phyloP scores from a whole-genome alignment of 2,113 vertebrate genomes.

The Nycticryphes semicollaris region DNA sequence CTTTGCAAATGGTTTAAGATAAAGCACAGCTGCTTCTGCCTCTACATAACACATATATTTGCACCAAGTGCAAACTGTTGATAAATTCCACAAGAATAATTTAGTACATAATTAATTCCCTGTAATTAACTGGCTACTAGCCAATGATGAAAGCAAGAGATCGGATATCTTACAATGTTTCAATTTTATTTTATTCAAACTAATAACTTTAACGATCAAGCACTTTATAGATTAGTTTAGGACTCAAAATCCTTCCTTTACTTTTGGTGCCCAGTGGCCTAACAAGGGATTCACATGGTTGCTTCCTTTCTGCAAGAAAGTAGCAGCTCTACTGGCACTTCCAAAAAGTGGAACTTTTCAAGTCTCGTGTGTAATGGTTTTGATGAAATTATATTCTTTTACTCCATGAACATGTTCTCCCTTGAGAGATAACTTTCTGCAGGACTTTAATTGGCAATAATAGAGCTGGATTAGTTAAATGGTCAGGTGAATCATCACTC shows the following conservation, averaged over 20 bases:
- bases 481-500: background rate
- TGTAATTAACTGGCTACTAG: slow-evolving; percentile 23
- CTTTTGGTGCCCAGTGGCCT: background rate
- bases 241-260: background rate
- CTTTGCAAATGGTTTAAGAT: background rate
- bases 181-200: background rate
- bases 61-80: background rate
- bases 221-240: background rate
- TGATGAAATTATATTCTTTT: background rate
- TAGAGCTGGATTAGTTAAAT: background rate
- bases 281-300: background rate
- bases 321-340: background rate
- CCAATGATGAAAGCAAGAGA: background rate
- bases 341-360: background rate
- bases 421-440: background rate
- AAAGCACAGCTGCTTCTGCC: background rate
- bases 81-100: background rate
- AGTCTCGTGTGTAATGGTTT: background rate
- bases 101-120: background rate
- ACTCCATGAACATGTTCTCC: background rate
- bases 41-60: background rate
- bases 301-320: background rate
- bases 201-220: background rate
- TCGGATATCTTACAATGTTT: background rate
- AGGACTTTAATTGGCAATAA: background rate